A percentile compares a stretch with the other conserved stretches of the same genome.
Conservation (phyloP, 2,888 invertebrate species). For the Sphinx pinastri region DNA sequence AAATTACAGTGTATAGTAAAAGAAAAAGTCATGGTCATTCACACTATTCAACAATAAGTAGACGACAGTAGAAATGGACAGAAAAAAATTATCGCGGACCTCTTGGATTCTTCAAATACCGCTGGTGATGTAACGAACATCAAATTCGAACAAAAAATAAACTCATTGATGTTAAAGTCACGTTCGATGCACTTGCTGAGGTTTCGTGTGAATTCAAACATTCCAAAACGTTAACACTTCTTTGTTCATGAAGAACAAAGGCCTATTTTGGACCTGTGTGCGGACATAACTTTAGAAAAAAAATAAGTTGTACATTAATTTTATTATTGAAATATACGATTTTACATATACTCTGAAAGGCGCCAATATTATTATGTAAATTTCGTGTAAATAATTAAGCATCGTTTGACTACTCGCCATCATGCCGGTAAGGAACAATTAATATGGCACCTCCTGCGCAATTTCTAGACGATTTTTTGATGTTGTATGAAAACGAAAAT, state of each 20-base stretch:
- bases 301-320: too few relatives aligned
- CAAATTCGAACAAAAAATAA: conserved; percentile 28
- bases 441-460: too few relatives aligned
- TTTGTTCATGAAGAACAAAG: not conserved
- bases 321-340: too few relatives aligned
- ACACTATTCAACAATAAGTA: conserved; percentile 7
- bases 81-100: conserved; percentile 6
- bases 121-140: conserved; percentile 23
- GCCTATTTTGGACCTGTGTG: too few relatives aligned
- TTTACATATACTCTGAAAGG: too few relatives aligned
- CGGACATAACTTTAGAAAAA: too few relatives aligned
- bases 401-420: too few relatives aligned
- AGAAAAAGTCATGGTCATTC: not conserved
- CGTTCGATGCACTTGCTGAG: conserved; percentile 33
- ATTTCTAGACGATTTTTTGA: too few relatives aligned
- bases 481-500: too few relatives aligned
- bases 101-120: conserved; percentile 22
- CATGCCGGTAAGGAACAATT: too few relatives aligned
- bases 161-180: conserved; percentile 44
- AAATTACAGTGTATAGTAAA: conserved; percentile 1
- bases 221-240: not conserved
- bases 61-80: conserved; percentile 2
- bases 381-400: too few relatives aligned
- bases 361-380: too few relatives aligned
- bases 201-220: conserved; percentile 20